These are phyloP conservation scores for Hylaea fasciaria DNA, from an alignment of 2,888 invertebrate species.

Conservation along the genomic window DNA sequence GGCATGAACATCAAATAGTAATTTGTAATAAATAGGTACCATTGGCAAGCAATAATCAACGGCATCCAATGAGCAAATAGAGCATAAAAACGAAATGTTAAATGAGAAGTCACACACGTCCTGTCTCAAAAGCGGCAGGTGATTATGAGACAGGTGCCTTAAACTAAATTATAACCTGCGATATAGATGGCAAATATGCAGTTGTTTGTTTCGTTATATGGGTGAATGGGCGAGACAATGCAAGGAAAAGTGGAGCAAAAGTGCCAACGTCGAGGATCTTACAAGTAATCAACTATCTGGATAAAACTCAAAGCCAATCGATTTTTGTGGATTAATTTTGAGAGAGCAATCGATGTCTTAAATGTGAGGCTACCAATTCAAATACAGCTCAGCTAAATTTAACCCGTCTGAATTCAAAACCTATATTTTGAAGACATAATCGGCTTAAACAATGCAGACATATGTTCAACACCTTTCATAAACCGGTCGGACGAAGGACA, in stretches of 20 bases:
- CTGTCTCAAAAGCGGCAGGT: slow-evolving; percentile 68
- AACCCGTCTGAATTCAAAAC: slow-evolving; percentile 33
- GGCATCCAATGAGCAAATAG: slow-evolving; percentile 32
- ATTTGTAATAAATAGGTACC: slow-evolving; percentile 25
- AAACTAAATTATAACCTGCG: slow-evolving; percentile 60
- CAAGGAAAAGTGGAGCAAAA: slow-evolving; percentile 18
- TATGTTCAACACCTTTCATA: slow-evolving; percentile 85
- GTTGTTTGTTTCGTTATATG: slow-evolving; percentile 31
- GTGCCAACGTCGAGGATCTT: neutral
- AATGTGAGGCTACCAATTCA: neutral
- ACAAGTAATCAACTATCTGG: too few species aligned
- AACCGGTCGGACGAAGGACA: slow-evolving; percentile 83
- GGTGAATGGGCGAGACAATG: slow-evolving; percentile 33
- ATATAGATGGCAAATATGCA: slow-evolving; percentile 32
- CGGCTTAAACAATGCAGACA: slow-evolving; percentile 73
- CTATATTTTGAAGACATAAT: slow-evolving; percentile 60
- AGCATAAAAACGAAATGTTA: slow-evolving; percentile 32
- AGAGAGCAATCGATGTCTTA: neutral
- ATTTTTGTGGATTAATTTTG: too few species aligned
- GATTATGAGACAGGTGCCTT: slow-evolving; percentile 73
- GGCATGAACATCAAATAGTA: slow-evolving; percentile 16
- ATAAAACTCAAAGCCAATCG: too few species aligned
- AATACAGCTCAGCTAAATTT: slow-evolving; percentile 6
- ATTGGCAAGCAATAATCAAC: slow-evolving; percentile 36
- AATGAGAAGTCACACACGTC: slow-evolving; percentile 43